Base-by-base conservation (phyloP, 2,113 vertebrate genomes). In the Opisthocomus hoazin region DNA sequence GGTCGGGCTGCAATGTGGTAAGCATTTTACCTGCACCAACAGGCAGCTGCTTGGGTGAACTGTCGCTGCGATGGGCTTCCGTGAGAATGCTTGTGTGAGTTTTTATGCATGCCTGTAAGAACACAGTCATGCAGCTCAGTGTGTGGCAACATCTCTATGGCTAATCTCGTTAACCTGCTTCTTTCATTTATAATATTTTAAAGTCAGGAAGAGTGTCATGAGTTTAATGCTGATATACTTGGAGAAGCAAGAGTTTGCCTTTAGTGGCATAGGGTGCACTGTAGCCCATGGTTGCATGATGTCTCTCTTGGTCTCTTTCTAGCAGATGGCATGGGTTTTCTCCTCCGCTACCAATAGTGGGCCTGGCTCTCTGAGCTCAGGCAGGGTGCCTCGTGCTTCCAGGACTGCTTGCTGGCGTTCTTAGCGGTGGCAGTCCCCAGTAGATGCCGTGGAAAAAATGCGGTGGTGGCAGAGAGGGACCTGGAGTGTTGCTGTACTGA, bases 271-370 rank as follows among this genome's bases (percentile, higher is more conserved):
- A 60, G 20, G 7, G 7, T 63, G 12, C 15, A 6, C 20, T 65
- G 34, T 65, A 76, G 41, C 20, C 22, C 26, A 5, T 63, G 27
- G 34, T 32, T 63, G 19, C 15, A 5, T 29, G 9, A 10, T 61
- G 30, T 73, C 14, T 73, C 24, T 36, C 45, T 77, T 54, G 23
- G 27, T 77, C n/a, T 88, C 27, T 39, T 46, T 29, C 41, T 71
- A 74, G 51, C 48, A 78, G 64, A 24, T 13, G 65, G 16, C 9
- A 27, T 14, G 0, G 1, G 10, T 90, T 90, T 84, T 81, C 43
- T 87, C 30, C 46, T 81, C 8, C 6, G 12, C 23, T 37, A 5
- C 16, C 1, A 0, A 12, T 5, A 39, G 34, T 1, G 2, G 66
- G 4, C 21, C 39, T 73, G 56, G 23, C 8, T 70, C 2, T 68